Percentiles rank a stretch among this genome's conserved stretches.
Conservation (phyloP, 1,140 invertebrate species). For the Phymorhynchus buccinoides region DNA sequence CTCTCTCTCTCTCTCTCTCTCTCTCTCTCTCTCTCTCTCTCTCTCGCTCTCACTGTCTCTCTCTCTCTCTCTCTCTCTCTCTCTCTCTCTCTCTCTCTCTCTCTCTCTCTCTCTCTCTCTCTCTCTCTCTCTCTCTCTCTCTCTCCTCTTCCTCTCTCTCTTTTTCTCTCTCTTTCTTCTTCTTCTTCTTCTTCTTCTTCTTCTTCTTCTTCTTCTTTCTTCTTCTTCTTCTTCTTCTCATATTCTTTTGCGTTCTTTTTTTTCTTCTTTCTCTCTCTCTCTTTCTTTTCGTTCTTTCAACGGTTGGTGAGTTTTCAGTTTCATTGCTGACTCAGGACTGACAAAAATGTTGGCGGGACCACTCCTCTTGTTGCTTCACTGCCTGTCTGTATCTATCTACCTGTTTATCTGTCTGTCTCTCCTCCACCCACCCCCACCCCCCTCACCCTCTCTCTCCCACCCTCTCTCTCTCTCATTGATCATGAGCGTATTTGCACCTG, state of each 20-base stretch:
- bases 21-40: no score
- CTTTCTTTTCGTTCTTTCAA: no score
- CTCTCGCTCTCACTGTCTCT: no score
- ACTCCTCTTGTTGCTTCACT: neutral
- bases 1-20: no score
- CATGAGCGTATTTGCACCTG: no score
- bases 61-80: no score
- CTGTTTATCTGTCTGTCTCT: no score
- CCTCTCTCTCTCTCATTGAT: no score
- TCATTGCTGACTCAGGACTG: neutral
- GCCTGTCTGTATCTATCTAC: neutral
- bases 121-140: constrained; percentile 1
- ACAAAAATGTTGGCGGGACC: neutral
- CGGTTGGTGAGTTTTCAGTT: neutral
- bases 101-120: neutral
- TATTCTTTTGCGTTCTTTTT: neutral
- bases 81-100: no score
- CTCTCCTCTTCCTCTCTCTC: neutral
- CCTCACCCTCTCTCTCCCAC: no score
- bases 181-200: neutral
- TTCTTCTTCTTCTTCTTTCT: neutral
- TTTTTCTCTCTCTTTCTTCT: neutral
- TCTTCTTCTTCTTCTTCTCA: neutral
- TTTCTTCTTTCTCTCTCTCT: neutral
- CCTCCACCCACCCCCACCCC: no score